Evolutionary conservation across 2,888 invertebrate species (phyloP).

Genomic region (Chymomyza caudatula): DNA sequence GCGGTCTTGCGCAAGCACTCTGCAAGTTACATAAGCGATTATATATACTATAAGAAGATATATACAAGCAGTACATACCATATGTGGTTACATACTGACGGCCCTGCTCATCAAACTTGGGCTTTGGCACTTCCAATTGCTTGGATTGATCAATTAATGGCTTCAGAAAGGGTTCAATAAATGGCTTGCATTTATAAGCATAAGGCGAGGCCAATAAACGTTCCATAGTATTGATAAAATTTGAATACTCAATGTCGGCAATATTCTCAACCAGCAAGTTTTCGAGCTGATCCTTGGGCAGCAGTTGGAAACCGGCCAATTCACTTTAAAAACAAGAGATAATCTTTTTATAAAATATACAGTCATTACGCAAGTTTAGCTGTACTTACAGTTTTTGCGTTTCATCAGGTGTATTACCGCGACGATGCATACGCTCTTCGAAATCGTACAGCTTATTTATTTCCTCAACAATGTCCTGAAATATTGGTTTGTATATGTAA

Average conservation of each 20-base stretch:
- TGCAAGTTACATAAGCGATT: slow-evolving; percentile 49
- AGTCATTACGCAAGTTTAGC: neutral
- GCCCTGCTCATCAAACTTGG: slow-evolving; percentile 84
- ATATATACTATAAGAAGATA: slow-evolving; percentile 3
- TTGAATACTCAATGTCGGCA: slow-evolving; percentile 84
- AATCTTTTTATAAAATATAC: too few species aligned
- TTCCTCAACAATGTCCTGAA: slow-evolving; percentile 84
- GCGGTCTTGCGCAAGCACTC: slow-evolving; percentile 86
- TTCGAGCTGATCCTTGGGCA: slow-evolving; percentile 84
- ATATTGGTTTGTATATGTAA: neutral
- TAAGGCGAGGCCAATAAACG: slow-evolving; percentile 85
- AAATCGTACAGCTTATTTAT: slow-evolving; percentile 83
- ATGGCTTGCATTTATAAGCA: slow-evolving; percentile 84
- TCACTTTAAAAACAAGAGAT: slow-evolving; percentile 77
- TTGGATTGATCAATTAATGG: slow-evolving; percentile 81
- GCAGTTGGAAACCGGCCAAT: slow-evolving; percentile 81
- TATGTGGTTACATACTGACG: slow-evolving; percentile 85
- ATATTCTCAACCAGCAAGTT: slow-evolving; percentile 83
- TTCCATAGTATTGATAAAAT: slow-evolving; percentile 86
- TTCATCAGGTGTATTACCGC: slow-evolving; percentile 82
- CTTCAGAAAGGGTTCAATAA: slow-evolving; percentile 85
- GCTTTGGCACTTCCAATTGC: slow-evolving; percentile 83
- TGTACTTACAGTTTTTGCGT: slow-evolving; percentile 80
- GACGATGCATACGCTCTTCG: slow-evolving; percentile 85
- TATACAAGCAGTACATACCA: slow-evolving; percentile 77